Base-by-base conservation (phyloP, 2,113 vertebrate species). In the Callopanchax toddi region DNA sequence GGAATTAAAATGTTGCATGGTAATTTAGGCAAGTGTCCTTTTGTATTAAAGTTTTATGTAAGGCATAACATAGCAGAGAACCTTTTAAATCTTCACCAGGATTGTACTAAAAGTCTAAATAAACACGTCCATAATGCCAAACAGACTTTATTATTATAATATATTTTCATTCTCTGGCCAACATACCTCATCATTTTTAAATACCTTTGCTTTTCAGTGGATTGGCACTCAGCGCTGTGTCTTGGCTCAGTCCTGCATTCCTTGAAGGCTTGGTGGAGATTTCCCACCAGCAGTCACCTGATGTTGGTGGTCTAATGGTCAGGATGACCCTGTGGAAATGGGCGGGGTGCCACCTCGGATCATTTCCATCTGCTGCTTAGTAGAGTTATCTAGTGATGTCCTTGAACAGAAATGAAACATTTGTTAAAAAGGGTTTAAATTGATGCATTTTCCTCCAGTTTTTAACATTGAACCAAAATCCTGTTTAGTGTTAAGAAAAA, bases 291-390 rank as follows among this genome's bases (percentile, higher is more conserved):
- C 67, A 71, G 70, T 79, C 85, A 89, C 79, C 83, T 87, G 83
- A 86, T 86, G 83, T 76, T 82, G 62, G 62, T 63, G 71, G 70
- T 86, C 75, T 90, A 90, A 92, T 90, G 61, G 82, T 76, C 39
- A 44, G 69, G 79, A 86, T 90, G 89, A 89, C 89, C 89, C 87
- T 83, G 86, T 81, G 77, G 82, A 90, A 86, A 85, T 25, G 66
- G 78, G 56, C 60, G 42, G 53, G 58, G 61, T 83, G 86, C 89
- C 88, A 91, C 74, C 82, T 74, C 82, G 79, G 85, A 87, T 84
- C 76, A 68, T 73, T 61, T 78, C 89, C 87, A 89, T 91, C 89
- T 91, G 89, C 82, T 61, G 63, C 57, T 32, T 60, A 58, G 37
- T 53, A 54, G 68, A 60, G 75, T 82, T 79, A 78, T 85, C 76